A percentile compares a stretch with the other conserved stretches of the same genome.
Conservation (phyloP, 2,797 vertebrate genomes). For the Xenentodon cancila region DNA sequence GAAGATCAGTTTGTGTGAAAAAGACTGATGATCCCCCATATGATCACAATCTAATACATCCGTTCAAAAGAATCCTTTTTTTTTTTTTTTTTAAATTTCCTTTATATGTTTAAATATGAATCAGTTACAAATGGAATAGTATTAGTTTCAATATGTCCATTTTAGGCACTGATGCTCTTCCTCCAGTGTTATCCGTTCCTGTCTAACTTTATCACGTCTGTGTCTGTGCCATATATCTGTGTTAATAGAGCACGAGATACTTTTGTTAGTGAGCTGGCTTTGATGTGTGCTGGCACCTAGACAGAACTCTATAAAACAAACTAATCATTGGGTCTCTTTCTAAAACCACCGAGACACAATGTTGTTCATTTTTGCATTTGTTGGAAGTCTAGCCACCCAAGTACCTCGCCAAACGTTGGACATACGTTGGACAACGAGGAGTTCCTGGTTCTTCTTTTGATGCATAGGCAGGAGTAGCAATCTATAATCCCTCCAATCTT, state of each 20-base stretch:
- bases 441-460: slow-evolving; percentile 18
- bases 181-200: background rate
- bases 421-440: slow-evolving; percentile 37
- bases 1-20: too few relatives aligned
- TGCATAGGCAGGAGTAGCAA: slow-evolving; percentile 10
- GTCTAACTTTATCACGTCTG: slow-evolving; percentile 30
- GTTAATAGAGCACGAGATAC: slow-evolving; percentile 22
- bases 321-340: slow-evolving; percentile 33
- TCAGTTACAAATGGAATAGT: background rate
- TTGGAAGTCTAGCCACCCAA: slow-evolving; percentile 18
- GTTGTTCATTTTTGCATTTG: slow-evolving; percentile 28
- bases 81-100: background rate
- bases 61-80: background rate
- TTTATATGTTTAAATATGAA: background rate
- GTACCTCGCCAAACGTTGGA: slow-evolving; percentile 12
- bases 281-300: slow-evolving; percentile 37
- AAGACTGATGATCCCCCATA: too few relatives aligned
- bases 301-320: slow-evolving; percentile 33
- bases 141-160: slow-evolving; percentile 11
- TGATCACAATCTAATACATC: background rate
- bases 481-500: background rate
- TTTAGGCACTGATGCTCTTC: background rate
- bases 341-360: slow-evolving; percentile 22
- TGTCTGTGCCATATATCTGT: slow-evolving; percentile 25
- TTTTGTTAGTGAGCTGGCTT: slow-evolving; percentile 28